phyloP scores from a whole-genome alignment of 1,140 invertebrate genomes.

The Agraylea sexmaculata region DNA sequence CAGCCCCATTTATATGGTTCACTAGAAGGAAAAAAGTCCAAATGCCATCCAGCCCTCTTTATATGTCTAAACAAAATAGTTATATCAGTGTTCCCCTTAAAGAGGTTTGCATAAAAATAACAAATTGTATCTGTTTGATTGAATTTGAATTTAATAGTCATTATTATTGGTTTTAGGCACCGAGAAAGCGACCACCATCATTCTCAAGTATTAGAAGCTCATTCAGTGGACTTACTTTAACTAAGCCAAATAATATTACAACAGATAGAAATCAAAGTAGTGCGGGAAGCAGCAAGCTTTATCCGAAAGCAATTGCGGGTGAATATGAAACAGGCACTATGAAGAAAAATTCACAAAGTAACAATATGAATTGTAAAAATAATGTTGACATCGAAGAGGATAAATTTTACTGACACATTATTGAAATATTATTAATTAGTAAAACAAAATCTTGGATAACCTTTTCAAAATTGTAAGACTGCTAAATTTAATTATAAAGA shows the following conservation, averaged over 20 bases:
- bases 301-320: slow-evolving; percentile 50
- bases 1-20: slow-evolving; percentile 28
- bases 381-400: slow-evolving; percentile 37
- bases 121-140: slow-evolving; percentile 9
- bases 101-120: slow-evolving; percentile 40
- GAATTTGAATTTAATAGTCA: background rate
- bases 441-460: no score
- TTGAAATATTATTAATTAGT: no score
- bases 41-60: slow-evolving; percentile 55
- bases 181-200: slow-evolving; percentile 42
- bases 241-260: slow-evolving; percentile 46
- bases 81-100: slow-evolving; percentile 70
- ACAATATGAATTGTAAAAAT: slow-evolving; percentile 29
- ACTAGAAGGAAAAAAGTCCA: slow-evolving; percentile 36
- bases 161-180: slow-evolving; percentile 27
- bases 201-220: slow-evolving; percentile 37
- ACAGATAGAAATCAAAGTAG: slow-evolving; percentile 44
- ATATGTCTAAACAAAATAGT: slow-evolving; percentile 69
- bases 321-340: slow-evolving; percentile 70
- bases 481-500: no score
- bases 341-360: slow-evolving; percentile 60
- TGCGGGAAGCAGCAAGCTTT: slow-evolving; percentile 45
- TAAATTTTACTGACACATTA: slow-evolving; percentile 40
- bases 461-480: no score
- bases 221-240: slow-evolving; percentile 44